Evolutionary conservation across 2,797 vertebrate species (phyloP).

Genomic region (Sebastes diploproa): DNA sequence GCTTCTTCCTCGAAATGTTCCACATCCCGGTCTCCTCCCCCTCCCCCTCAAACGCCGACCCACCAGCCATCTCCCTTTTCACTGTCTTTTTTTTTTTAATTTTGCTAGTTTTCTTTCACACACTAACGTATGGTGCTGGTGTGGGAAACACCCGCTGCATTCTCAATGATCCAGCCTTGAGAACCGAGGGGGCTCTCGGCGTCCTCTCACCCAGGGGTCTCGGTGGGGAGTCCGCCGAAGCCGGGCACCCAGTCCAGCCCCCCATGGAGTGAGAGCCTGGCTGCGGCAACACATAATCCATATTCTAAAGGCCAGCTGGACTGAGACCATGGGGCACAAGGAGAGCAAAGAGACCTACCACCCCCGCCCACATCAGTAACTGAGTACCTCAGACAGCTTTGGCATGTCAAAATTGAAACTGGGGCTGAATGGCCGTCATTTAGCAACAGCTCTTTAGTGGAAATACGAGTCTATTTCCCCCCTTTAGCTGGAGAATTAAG

Average conservation of each 20-base stretch:
- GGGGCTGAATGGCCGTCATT: slow-evolving; percentile 68
- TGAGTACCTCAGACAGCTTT: slow-evolving; percentile 69
- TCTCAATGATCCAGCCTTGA: slow-evolving; percentile 66
- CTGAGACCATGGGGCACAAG: slow-evolving; percentile 68
- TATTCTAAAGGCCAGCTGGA: slow-evolving; percentile 84
- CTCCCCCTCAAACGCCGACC: background rate
- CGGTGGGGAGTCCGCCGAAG: slow-evolving; percentile 74
- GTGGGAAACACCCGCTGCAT: slow-evolving; percentile 65
- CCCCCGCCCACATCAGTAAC: slow-evolving; percentile 64
- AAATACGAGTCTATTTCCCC: slow-evolving; percentile 54
- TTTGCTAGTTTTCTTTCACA: slow-evolving; percentile 66
- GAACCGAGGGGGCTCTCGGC: slow-evolving; percentile 67
- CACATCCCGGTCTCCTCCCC: slow-evolving; percentile 8
- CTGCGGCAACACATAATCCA: slow-evolving; percentile 77
- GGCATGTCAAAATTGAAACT: slow-evolving; percentile 73
- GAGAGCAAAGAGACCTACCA: slow-evolving; percentile 67
- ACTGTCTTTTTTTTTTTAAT: slow-evolving; percentile 29
- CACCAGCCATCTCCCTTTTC: slow-evolving; percentile 47
- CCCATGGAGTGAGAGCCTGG: slow-evolving; percentile 65
- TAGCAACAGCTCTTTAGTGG: slow-evolving; percentile 60
- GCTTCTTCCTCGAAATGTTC: slow-evolving; percentile 43
- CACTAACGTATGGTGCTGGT: slow-evolving; percentile 60
- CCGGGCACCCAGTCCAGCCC: slow-evolving; percentile 70
- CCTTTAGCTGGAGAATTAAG: slow-evolving; percentile 64
- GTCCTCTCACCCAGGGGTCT: slow-evolving; percentile 79